Percentiles rank a stretch among this genome's conserved stretches.
These are phyloP conservation scores for Myotis daubentonii DNA, from an alignment of 2,797 vertebrate species.

Conservation along the genomic window DNA sequence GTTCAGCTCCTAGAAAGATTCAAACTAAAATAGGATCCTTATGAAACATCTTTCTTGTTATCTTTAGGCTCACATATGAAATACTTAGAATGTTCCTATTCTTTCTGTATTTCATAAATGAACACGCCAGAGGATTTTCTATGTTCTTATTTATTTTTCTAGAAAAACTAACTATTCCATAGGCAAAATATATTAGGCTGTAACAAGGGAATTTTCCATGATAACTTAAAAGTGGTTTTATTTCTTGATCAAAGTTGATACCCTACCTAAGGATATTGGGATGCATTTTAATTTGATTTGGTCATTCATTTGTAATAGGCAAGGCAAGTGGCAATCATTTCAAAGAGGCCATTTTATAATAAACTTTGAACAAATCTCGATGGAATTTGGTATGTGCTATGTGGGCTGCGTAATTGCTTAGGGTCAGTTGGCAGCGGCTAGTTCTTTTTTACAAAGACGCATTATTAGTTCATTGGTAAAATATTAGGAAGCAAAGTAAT, in stretches of 20 bases:
- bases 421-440: not conserved
- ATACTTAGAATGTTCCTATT: not conserved
- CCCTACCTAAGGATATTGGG: not conserved
- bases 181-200: not conserved
- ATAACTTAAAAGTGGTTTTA: not conserved
- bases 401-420: not conserved
- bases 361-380: not conserved
- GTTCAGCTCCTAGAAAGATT: not conserved
- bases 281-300: not conserved
- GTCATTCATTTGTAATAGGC: not conserved
- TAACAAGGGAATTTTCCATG: not conserved
- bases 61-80: not conserved
- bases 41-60: not conserved
- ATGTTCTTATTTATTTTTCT: not conserved
- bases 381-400: not conserved
- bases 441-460: not conserved
- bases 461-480: not conserved
- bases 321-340: not conserved
- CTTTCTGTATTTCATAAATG: not conserved
- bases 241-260: not conserved
- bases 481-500: not conserved
- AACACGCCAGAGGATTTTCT: not conserved
- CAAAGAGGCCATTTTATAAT: not conserved
- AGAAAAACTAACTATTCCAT: not conserved
- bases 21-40: not conserved